Evolutionary conservation across 2,797 vertebrate species (phyloP).

Genomic region (Lepus oiostolus): DNA sequence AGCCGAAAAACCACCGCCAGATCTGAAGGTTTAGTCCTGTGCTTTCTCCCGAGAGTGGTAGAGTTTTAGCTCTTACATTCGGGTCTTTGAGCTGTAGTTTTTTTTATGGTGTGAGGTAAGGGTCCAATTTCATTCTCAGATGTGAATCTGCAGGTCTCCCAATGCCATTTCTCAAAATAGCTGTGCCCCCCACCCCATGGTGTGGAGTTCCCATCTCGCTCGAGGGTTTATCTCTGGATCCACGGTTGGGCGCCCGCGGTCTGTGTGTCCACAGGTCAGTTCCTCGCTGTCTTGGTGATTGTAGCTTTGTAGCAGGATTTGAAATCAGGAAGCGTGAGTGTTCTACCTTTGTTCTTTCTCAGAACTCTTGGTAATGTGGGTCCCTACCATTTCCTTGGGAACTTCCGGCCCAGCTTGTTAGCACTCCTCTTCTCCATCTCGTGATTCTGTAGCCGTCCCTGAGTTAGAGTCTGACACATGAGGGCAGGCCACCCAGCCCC

Average conservation of each 20-base stretch:
- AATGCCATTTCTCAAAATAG: background rate
- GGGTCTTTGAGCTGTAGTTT: background rate
- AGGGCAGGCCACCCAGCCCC: background rate
- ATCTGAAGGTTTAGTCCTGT: background rate
- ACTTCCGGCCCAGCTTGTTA: background rate
- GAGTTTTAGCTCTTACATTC: background rate
- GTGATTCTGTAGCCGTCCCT: background rate
- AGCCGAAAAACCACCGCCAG: background rate
- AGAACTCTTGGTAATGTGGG: background rate
- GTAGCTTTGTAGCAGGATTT: background rate
- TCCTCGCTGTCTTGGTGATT: background rate
- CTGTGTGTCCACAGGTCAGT: background rate
- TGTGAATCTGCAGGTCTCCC: background rate
- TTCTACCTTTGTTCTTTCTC: background rate
- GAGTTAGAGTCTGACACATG: too few species aligned
- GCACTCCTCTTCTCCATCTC: background rate
- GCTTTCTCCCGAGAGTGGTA: background rate
- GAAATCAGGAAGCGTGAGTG: background rate
- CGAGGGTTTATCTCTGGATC: background rate
- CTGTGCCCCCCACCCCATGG: background rate
- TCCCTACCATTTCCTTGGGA: background rate
- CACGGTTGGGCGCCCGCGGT: rapidly evolving
- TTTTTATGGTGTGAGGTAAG: background rate
- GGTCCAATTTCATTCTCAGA: background rate
- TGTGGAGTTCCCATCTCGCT: background rate